These are phyloP conservation scores for Brachionus rotundiformis DNA, from an alignment of 1,140 invertebrate genomes.

Conservation along the genomic window DNA sequence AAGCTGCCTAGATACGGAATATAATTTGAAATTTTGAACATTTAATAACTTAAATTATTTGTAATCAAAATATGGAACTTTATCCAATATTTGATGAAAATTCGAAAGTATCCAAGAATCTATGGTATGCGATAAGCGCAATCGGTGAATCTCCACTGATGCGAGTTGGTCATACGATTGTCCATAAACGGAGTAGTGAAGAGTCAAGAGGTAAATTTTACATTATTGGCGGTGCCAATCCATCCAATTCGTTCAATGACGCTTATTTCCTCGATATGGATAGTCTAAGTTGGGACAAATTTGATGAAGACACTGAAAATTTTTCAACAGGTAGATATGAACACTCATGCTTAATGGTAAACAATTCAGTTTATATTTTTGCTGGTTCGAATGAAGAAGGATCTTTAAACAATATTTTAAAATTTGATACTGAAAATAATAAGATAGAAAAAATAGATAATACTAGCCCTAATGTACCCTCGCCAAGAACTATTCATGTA, in stretches of 20 bases:
- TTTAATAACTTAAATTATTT: background rate
- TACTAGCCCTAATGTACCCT: slow-evolving; percentile 57
- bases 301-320: slow-evolving; percentile 53
- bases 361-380: slow-evolving; percentile 63
- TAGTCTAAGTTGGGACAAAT: slow-evolving; percentile 59
- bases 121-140: slow-evolving; percentile 62
- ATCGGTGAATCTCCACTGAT: slow-evolving; percentile 60
- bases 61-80: slow-evolving; percentile 23
- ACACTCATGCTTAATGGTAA: slow-evolving; percentile 57
- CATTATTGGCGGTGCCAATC: slow-evolving; percentile 63
- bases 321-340: slow-evolving; percentile 5
- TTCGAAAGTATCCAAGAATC: slow-evolving; percentile 47
- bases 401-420: slow-evolving; percentile 63
- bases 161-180: slow-evolving; percentile 62
- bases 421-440: slow-evolving; percentile 57
- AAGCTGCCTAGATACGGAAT: background rate
- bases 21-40: background rate
- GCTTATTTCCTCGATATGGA: slow-evolving; percentile 61
- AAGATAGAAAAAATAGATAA: slow-evolving; percentile 56
- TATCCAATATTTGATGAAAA: slow-evolving; percentile 36
- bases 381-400: slow-evolving; percentile 62
- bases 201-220: slow-evolving; percentile 59
- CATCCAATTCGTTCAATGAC: slow-evolving; percentile 60
- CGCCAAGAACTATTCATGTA: slow-evolving; percentile 61
- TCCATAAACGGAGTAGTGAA: slow-evolving; percentile 55